Evolutionary conservation across 2,797 vertebrate species (phyloP), one percentile per base, ranked within the genome.

Genomic region (Peromyscus eremicus): DNA sequence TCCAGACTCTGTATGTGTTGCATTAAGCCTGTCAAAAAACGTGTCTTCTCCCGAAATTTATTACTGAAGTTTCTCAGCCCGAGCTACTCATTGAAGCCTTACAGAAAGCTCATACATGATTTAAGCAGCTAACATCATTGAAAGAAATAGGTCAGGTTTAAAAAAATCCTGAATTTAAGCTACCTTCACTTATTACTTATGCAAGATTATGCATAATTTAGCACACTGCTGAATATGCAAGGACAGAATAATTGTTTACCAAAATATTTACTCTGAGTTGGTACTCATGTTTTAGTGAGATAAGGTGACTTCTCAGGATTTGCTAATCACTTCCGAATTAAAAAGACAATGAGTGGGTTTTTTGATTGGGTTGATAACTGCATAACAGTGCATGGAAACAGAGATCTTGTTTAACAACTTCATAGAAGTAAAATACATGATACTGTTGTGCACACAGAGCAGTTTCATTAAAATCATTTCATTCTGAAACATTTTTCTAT

Each of bases 141-240:
- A 99, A 99, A 99, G 99, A 99, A 99, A 99, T 99, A 99, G 99
- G 99, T 99, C 99, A 99, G 98, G 99, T 99, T 99, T 98, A 98
- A 98, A 96, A 97, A 93, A 89, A 89, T 86, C 12, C 97, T 98
- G 98, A 99, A 99, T 99, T 99, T 99, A 99, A 99, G 99, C 98
- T 99, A 99, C 98, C 99, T 99, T 99, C 98, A 98, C 98, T 99
- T 99, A 99, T 99, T 99, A 99, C 99, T 99, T 99, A 99, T 99
- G 99, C 99, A 99, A 99, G 99, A 99, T 99, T 99, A 99, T 99
- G 99, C 99, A 99, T 99, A 99, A 99, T 99, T 99, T 99, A 99
- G 98, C 98, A 99, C 98, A 98, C 98, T 99, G 98, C 98, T 99
- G 99, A 99, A 99, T 99, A 99, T 99, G 98, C 99, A 99, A 98